Conservation (phyloP, 2,113 vertebrate genomes). For the Thymallus thymallus region DNA sequence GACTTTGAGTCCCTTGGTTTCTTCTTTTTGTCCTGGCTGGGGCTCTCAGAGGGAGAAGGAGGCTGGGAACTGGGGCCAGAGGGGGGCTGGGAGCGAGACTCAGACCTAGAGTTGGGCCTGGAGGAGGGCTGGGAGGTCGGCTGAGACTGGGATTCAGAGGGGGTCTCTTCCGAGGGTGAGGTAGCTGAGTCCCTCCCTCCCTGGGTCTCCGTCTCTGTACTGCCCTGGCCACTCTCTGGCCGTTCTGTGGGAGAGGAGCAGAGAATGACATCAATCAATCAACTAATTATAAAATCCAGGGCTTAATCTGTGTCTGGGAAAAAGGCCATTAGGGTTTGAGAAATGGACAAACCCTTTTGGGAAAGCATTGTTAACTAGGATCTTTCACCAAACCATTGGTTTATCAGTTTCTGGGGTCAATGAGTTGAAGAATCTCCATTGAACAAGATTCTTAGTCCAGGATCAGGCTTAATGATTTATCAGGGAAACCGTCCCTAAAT, state of each 20-base stretch:
- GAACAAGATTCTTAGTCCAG: too few species aligned
- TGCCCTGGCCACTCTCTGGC: constrained; percentile 77
- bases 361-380: too few species aligned
- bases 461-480: too few species aligned
- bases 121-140: constrained; percentile 73
- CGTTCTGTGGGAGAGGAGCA: constrained; percentile 72
- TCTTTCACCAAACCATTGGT: too few species aligned
- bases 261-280: not conserved
- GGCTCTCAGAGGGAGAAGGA: constrained; percentile 77
- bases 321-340: too few species aligned
- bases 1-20: constrained; percentile 78
- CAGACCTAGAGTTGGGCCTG: constrained; percentile 80
- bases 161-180: constrained; percentile 82
- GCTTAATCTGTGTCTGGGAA: too few species aligned
- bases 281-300: not conserved
- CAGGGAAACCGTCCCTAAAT: too few species aligned
- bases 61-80: constrained; percentile 64
- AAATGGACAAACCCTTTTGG: too few species aligned
- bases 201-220: constrained; percentile 73
- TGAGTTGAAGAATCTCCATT: too few species aligned
- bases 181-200: constrained; percentile 76
- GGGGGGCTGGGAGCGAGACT: constrained; percentile 54
- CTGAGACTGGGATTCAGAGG: constrained; percentile 62
- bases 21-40: constrained; percentile 80
- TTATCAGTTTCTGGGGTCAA: too few species aligned